Conservation (phyloP, 2,113 vertebrate genomes). For the rat (Rattus norvegicus) region GRCr8 NC_086031.1:93291001-93291500, state of each 20-base stretch:
- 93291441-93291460: background rate
- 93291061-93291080: background rate
- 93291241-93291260: too few species aligned
- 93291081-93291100: background rate
- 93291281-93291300: background rate
- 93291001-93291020: background rate
- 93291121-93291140: background rate
- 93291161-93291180: background rate
- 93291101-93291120: background rate
- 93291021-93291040: background rate
- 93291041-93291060: background rate
- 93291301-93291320: background rate
- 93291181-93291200: too few species aligned
- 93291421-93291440: slow-evolving; percentile 26
- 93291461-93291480: slow-evolving; percentile 11
- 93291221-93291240: background rate
- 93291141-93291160: background rate
- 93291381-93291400: slow-evolving; percentile 49
- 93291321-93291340: background rate
- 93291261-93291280: background rate
- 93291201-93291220: too few species aligned
- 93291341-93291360: background rate
- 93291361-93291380: background rate
- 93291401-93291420: background rate
- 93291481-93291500: background rate